Base-by-base conservation (phyloP, 2,797 vertebrate genomes). In the Manis javanica region DNA sequence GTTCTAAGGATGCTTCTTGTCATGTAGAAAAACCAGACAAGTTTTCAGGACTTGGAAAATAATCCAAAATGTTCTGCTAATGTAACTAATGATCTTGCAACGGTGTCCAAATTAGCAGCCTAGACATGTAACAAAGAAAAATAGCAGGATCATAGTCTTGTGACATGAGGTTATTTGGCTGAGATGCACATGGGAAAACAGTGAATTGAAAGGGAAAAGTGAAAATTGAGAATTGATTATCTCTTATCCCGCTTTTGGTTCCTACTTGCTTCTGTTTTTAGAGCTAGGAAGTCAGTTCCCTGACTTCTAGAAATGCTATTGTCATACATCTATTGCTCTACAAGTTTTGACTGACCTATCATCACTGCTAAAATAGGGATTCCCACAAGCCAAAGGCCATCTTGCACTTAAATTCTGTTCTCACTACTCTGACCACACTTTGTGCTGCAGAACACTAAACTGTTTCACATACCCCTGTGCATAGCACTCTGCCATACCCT, bases 401-500 rank as follows among this genome's bases (percentile, higher is more conserved):
- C 55, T 55, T n/a, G 5, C 31, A 3, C 8, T 90, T 81, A 53
- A 29, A 59, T 59, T 69, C 24, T 55, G 0, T 72, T 57, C 46
- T 24, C 9, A 34, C 3, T 14, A 2, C 19, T 18, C 46, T 2
- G 29, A 24, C 21, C 14, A 26, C 5, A 3, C 12, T 66, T 15
- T 12, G 8, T 31, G 6, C n/a, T 49, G 9, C 21, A 68, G 68
- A 49, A 26, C 21, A 24, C 24, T 26, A 5, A 29, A 0, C 2
- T n/a, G 5, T 23, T 10, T 7, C 72, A 87, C 46, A 1, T 3
- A 7, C 13, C 3, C 11, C 46, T 53, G 4, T 29, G 61, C 19
- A 2, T 21, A 57, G 46, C 4, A 0, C 11, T 29, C 4, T 3
- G 3, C 14, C 7, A 13, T 12, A 8, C 4, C 31, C n/a, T 7